Percentiles rank a stretch among this genome's conserved stretches.
phyloP scores from a whole-genome alignment of 2,888 invertebrate genomes.

The Pandemis cinnamomeana region DNA sequence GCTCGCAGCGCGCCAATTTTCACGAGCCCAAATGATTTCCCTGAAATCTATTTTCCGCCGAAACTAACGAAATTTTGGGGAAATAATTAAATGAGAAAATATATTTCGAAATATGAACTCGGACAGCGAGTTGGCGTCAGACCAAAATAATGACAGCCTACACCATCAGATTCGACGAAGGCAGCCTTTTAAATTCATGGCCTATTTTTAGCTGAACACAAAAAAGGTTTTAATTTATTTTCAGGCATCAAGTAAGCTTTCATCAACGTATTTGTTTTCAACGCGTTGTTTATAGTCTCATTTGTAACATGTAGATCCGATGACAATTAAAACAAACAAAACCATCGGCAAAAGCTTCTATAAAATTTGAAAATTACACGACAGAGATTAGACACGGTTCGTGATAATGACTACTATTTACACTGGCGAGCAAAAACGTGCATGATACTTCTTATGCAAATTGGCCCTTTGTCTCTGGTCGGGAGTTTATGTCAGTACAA shows the following conservation, averaged over 20 bases:
- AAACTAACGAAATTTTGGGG: neutral
- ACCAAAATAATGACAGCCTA: neutral
- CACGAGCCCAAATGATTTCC: neutral
- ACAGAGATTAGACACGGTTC: too few species aligned
- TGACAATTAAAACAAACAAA: too few species aligned
- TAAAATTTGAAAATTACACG: too few species aligned
- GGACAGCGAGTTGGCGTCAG: neutral
- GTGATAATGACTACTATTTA: too few species aligned
- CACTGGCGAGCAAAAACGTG: too few species aligned
- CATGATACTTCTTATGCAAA: too few species aligned
- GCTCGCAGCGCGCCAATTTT: too few species aligned
- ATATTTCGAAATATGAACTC: neutral
- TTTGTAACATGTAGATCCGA: too few species aligned
- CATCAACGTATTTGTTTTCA: neutral
- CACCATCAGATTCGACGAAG: neutral
- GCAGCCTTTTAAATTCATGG: neutral
- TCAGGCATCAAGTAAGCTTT: neutral
- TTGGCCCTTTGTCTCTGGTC: too few species aligned
- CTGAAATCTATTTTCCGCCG: neutral
- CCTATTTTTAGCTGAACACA: constrained; percentile 1
- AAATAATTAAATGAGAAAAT: neutral
- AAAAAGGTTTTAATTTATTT: neutral
- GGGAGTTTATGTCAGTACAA: too few species aligned
- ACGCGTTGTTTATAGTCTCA: too few species aligned
- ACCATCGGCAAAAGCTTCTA: too few species aligned